Evolutionary conservation across 2,113 vertebrate genomes (phyloP).

Genomic region (Sapayoa aenigma): DNA sequence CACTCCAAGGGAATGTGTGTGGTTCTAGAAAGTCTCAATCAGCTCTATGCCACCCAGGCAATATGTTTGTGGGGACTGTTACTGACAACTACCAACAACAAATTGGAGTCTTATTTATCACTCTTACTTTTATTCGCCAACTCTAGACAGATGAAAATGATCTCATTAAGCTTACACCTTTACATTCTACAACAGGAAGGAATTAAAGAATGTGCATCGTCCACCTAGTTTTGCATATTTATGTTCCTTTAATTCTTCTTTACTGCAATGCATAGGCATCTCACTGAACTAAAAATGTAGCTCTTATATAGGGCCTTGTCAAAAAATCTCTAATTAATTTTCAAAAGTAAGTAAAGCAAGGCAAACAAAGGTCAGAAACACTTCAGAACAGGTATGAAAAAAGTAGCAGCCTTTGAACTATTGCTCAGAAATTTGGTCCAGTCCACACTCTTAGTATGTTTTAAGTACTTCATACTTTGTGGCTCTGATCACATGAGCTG

Average conservation of each 20-base stretch:
- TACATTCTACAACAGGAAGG: background rate
- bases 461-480: background rate
- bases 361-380: background rate
- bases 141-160: background rate
- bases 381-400: background rate
- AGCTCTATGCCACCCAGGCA: background rate
- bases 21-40: background rate
- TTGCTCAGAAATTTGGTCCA: background rate
- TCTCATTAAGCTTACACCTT: background rate
- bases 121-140: background rate
- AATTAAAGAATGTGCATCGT: background rate
- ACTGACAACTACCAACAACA: background rate
- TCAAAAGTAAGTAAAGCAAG: background rate
- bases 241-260: background rate
- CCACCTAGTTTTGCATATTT: background rate
- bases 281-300: background rate
- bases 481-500: background rate
- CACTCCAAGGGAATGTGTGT: background rate
- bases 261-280: background rate
- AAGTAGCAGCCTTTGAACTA: background rate
- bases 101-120: background rate
- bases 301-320: background rate
- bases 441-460: background rate
- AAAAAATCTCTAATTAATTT: background rate
- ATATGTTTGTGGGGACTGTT: background rate